Conservation (phyloP, 2,888 invertebrate genomes). For the Lasioglossum morio region DNA sequence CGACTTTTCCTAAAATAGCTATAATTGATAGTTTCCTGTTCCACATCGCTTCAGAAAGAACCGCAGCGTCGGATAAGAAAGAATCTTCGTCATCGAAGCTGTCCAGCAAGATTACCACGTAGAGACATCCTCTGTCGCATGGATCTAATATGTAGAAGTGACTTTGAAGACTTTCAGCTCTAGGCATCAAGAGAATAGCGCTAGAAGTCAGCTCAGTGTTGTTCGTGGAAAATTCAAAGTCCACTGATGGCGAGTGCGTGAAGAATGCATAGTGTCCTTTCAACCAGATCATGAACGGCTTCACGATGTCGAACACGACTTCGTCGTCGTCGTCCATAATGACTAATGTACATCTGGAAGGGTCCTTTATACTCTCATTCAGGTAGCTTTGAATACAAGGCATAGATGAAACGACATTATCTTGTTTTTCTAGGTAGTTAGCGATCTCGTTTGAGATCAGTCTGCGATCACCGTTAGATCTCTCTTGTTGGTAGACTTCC, state of each 20-base stretch:
- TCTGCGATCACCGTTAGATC: slow-evolving; percentile 7
- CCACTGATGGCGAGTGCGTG: not conserved
- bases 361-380: slow-evolving; percentile 28
- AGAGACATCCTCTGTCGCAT: slow-evolving; percentile 69
- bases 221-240: not conserved
- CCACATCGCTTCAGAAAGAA: slow-evolving; percentile 65
- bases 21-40: slow-evolving; percentile 55
- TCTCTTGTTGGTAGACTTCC: not conserved
- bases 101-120: slow-evolving; percentile 58
- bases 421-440: not conserved
- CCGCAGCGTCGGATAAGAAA: slow-evolving; percentile 66
- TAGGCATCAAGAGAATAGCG: slow-evolving; percentile 65
- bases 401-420: slow-evolving; percentile 28
- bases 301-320: slow-evolving; percentile 11
- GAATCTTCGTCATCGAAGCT: slow-evolving; percentile 51
- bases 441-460: slow-evolving; percentile 15
- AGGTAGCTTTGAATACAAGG: slow-evolving; percentile 66
- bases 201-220: slow-evolving; percentile 1
- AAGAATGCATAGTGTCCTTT: slow-evolving; percentile 11
- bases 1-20: slow-evolving; percentile 64
- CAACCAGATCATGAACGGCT: slow-evolving; percentile 37
- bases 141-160: slow-evolving; percentile 49
- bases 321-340: slow-evolving; percentile 26
- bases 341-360: slow-evolving; percentile 50
- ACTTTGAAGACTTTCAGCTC: slow-evolving; percentile 48